Conservation (phyloP, 2,888 invertebrate genomes). For the Heterodera filipjevi region DNA sequence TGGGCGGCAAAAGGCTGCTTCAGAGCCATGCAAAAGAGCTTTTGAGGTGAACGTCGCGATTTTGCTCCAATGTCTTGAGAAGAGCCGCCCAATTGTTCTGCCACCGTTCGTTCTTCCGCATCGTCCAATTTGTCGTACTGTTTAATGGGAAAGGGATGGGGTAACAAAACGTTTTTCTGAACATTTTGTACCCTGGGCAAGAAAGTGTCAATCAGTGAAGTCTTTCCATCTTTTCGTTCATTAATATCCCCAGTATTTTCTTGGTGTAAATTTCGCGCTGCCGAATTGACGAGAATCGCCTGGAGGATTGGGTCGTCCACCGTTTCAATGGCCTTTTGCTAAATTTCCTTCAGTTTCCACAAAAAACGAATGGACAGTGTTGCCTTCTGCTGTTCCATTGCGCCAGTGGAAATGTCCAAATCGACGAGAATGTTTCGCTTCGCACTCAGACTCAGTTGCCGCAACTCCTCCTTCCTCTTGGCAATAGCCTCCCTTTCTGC, state of each 20-base stretch:
- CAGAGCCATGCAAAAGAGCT: not conserved
- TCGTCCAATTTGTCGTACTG: not conserved
- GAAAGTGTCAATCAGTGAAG: conserved; percentile 2
- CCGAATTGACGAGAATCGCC: conserved; percentile 47
- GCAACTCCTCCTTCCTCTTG: conserved; percentile 53
- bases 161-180: not conserved
- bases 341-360: conserved; percentile 3
- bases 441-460: conserved; percentile 38
- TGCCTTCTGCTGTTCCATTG: conserved; percentile 45
- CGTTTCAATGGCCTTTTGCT: conserved; percentile 39
- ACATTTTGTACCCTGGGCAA: not conserved
- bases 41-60: not conserved
- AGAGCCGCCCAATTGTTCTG: not conserved
- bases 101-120: not conserved
- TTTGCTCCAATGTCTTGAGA: not conserved
- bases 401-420: conserved; percentile 48
- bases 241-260: not conserved
- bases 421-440: conserved; percentile 48
- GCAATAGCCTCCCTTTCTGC: conserved; percentile 63
- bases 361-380: not conserved
- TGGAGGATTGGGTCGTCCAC: conserved; percentile 54
- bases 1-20: not conserved
- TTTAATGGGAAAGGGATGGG: not conserved
- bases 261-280: conserved; percentile 16
- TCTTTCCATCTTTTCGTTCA: not conserved